Evolutionary conservation across 2,888 invertebrate genomes (phyloP).

Genomic region (Drosophila phalerata): DNA sequence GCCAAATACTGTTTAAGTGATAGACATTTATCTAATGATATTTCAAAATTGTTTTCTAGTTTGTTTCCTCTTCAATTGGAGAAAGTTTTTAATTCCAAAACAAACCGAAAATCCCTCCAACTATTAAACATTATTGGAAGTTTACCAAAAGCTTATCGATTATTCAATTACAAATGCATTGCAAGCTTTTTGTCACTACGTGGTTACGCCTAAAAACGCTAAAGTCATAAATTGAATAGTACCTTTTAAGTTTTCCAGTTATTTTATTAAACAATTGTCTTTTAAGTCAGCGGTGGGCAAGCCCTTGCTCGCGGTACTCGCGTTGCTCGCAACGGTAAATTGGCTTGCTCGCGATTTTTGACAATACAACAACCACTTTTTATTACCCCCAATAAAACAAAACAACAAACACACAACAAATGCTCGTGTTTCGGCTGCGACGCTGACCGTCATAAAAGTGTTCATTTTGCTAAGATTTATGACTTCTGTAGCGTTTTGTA

Average conservation of each 20-base stretch:
- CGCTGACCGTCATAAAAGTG: no score
- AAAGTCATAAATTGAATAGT: slow-evolving; percentile 17
- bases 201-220: slow-evolving; percentile 3
- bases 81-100: slow-evolving; percentile 18
- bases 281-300: no score
- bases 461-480: no score
- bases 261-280: slow-evolving; percentile 9
- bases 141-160: slow-evolving; percentile 17
- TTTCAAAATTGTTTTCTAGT: slow-evolving; percentile 21
- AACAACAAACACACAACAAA: no score
- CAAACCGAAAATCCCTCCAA: slow-evolving; percentile 8
- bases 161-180: slow-evolving; percentile 20
- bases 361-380: no score
- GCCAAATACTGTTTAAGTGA: slow-evolving; percentile 17
- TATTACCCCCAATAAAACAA: no score
- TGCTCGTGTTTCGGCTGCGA: no score
- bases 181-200: slow-evolving; percentile 7
- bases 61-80: slow-evolving; percentile 12
- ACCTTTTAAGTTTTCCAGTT: neutral
- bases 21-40: slow-evolving; percentile 17
- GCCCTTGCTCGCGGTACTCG: no score
- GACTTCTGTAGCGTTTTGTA: no score
- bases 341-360: no score
- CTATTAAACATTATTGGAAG: slow-evolving; percentile 7
- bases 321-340: no score